Conservation (phyloP, 2,797 vertebrate genomes). For the Myotis vivesi region DNA sequence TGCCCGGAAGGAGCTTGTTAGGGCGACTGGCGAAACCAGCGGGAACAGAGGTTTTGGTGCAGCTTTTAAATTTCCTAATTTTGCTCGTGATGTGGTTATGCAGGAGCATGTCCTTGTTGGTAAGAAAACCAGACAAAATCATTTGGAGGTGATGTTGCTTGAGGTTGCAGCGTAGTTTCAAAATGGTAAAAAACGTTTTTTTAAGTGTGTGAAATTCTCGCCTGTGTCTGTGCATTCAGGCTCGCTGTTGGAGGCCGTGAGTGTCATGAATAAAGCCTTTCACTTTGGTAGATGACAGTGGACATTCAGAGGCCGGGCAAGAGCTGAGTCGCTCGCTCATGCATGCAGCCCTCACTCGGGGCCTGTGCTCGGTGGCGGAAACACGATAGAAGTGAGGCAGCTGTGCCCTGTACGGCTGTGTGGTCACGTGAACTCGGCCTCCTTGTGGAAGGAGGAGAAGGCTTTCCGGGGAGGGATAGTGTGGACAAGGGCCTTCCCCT, state of each 20-base stretch:
- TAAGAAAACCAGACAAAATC: neutral
- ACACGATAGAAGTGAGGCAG: neutral
- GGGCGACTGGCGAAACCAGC: neutral
- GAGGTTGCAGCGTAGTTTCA: neutral
- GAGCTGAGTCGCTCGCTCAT: fast-evolving
- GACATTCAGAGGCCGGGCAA: fast-evolving
- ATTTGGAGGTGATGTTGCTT: neutral
- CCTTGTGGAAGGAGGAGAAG: neutral
- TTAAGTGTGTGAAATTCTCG: fast-evolving
- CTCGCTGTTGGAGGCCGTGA: neutral
- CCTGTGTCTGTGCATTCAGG: fast-evolving
- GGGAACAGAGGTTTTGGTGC: neutral
- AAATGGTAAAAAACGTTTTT: neutral
- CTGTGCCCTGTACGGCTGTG: neutral
- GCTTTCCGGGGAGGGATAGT: neutral
- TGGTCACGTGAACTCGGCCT: neutral
- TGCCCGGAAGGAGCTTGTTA: too few species aligned
- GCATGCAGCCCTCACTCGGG: fast-evolving
- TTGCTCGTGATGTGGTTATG: neutral
- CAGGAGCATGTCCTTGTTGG: neutral
- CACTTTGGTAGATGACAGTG: neutral
- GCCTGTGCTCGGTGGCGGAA: neutral
- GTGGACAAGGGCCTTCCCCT: neutral
- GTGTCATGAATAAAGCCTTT: fast-evolving
- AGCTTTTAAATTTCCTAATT: neutral